A percentile compares a stretch with the other conserved stretches of the same genome.
phyloP scores from a whole-genome alignment of 1,140 invertebrate genomes.

The Papilio machaon region DNA sequence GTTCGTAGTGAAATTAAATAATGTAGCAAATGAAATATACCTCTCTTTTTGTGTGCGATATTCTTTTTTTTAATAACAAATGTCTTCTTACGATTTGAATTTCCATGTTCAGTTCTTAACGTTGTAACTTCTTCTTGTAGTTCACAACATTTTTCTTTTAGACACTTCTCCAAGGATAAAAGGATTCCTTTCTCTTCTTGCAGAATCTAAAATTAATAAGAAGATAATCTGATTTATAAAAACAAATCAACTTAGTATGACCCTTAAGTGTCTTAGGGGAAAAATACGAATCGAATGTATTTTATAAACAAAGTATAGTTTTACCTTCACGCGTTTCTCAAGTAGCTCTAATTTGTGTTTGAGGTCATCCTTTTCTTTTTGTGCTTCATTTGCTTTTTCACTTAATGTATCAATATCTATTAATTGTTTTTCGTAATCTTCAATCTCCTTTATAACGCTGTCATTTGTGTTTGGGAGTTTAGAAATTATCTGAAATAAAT shows the following conservation, averaged over 20 bases:
- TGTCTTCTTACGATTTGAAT: conserved; percentile 74
- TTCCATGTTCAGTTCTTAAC: conserved; percentile 76
- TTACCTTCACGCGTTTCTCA: conserved; percentile 87
- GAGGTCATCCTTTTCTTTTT: conserved; percentile 83
- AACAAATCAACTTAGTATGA: background rate
- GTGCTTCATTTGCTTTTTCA: conserved; percentile 81
- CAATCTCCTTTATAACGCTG: conserved; percentile 85
- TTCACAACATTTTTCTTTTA: conserved; percentile 88
- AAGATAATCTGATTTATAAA: background rate
- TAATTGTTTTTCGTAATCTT: conserved; percentile 86
- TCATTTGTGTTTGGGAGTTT: conserved; percentile 77
- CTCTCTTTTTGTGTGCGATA: conserved; percentile 73
- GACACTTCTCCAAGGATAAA: conserved; percentile 88
- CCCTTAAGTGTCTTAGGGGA: background rate
- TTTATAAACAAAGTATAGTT: conserved; percentile 20
- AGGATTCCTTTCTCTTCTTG: conserved; percentile 90
- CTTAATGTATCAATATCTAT: conserved; percentile 87
- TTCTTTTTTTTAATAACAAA: conserved; percentile 77
- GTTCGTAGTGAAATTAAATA: background rate
- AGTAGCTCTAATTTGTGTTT: conserved; percentile 85
- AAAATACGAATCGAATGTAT: background rate
- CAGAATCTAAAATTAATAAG: conserved; percentile 83
- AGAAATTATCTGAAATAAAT: conserved; percentile 60
- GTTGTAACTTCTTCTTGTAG: conserved; percentile 83
- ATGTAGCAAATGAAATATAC: conserved; percentile 49